Base-by-base conservation (phyloP, 2,113 vertebrate species). In the Indri indri region DNA sequence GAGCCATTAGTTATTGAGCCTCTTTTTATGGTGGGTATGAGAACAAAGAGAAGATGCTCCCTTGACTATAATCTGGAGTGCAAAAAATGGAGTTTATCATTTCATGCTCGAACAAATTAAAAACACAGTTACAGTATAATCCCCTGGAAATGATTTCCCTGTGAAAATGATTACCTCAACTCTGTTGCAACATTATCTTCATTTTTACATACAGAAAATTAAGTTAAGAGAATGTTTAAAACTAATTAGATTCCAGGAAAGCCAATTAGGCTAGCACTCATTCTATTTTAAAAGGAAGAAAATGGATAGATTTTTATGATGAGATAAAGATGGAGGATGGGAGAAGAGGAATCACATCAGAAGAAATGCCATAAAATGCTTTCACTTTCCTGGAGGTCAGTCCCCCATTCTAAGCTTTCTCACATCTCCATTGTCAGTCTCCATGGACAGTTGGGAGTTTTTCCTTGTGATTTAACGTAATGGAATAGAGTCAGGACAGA, bases 151-250 rank as follows among this genome's bases (percentile, higher is more conserved):
- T 80, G 40, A 65, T 70, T 25, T 66, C 81, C 42, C 54, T 30
- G 17, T 77, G 79, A 37, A 74, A 34, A 91, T 59, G 63, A 68
- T 77, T 52, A 47, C 57, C 40, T 66, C 8, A 45, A 12, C n/a
- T 61, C 47, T 54, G 23, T 66, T 40, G 22, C 34, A 94, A 80
- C 23, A 68, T 23, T 40, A 10, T 66, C 37, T 40, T 57, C 89
- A 77, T 71, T 90, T 87, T 90, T 23, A 93, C 11, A 34, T 71
- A n/a, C 40, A 79, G 50, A 84, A 80, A 77, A 74, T 74, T 45
- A 68, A 77, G n/a, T 54, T 90, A 32, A 73, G 70, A 85, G 95
- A 83, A 47, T 86, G 54, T 66, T 89, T 88, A 25, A 83, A 96
- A 88, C 40, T 37, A 65, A 45, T 90, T 82, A 54, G 54, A 52